Evolutionary conservation across 2,113 vertebrate genomes (phyloP).

Genomic region (Oncorhynchus keta): DNA sequence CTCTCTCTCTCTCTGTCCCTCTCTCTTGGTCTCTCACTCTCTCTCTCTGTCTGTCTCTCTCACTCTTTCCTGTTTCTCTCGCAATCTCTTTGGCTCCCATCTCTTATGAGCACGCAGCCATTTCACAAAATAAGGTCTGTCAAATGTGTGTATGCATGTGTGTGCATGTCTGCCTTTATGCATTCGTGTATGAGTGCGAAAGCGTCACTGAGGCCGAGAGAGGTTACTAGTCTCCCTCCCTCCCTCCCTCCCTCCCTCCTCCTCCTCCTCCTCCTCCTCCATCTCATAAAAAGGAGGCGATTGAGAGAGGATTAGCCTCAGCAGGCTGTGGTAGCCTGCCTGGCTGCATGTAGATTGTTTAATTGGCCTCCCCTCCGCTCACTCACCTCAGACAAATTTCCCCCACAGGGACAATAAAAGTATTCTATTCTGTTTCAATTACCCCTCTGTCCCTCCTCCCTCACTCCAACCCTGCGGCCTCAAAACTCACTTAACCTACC

Average conservation of each 20-base stretch:
- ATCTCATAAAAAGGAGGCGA: conserved; percentile 44
- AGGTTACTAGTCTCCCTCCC: no score
- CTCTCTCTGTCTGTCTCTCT: no score
- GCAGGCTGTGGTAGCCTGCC: conserved; percentile 35
- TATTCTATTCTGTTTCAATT: conserved; percentile 77
- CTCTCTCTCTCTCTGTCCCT: not conserved
- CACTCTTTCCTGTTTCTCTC: no score
- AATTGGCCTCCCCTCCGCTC: conserved; percentile 55
- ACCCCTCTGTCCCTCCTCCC: conserved; percentile 54
- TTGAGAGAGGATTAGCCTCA: conserved; percentile 57
- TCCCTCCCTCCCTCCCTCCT: no score
- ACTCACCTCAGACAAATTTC: conserved; percentile 52
- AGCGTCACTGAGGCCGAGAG: conserved; percentile 28
- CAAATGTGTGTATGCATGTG: not conserved
- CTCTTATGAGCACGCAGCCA: conserved; percentile 24
- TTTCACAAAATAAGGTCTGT: conserved; percentile 23
- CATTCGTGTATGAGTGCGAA: conserved; percentile 5
- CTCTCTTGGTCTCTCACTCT: conserved; percentile 1
- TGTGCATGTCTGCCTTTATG: no score
- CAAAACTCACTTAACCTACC: conserved; percentile 68
- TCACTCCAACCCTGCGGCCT: conserved; percentile 53
- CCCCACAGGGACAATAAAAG: conserved; percentile 73
- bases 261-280: no score
- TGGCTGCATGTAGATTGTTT: conserved; percentile 51
- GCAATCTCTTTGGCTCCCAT: conserved; percentile 34